Base-by-base conservation (phyloP, 2,113 vertebrate species). In the Corapipo altera region DNA sequence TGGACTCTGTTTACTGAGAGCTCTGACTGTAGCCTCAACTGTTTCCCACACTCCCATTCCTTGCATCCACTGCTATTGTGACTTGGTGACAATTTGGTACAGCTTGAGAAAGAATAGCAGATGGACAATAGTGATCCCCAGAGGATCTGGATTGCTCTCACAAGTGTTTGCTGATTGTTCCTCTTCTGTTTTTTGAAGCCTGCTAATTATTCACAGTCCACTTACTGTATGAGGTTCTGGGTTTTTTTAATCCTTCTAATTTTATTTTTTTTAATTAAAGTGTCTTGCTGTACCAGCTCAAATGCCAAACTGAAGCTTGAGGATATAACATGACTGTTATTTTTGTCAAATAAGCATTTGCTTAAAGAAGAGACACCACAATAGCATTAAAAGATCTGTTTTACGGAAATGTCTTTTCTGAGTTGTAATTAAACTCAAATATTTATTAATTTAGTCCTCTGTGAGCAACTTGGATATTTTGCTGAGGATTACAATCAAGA, bases 191-290 rank as follows among this genome's bases (percentile, higher is more conserved):
- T 51, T 76, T 76, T 55, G 32, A 76, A 22, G 58, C 21, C 33
- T 71, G 37, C 33, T 70, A 46, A 44, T 89, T 76, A 81, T 41
- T 82, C 37, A 55, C n/a, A 62, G 54, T 64, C 14, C 3, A 9
- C 20, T 78, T 73, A n/a, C 20, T 57, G 12, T 57, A 15, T 2
- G 8, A 44, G 0, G 0, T 67, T 39, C 19, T 61, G 17, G 4
- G 7, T 19, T 24, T 39, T 61, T 59, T 71, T 22, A 15, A 15
- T 30, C 15, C 43, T 37, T 52, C 13, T 44, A 1, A 1, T 2
- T 18, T 7, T 49, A 74, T 62, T 72, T 81, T 72, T 76, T 41
- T 81, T n/a, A 85, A 85, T 62, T 37, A 44, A 73, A 73, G 59
- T 59, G 5, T 49, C 35, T 58, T 48, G 4, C 23, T 46, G 23